Conservation (phyloP, 2,113 vertebrate species). For the Nansenia antarctica region DNA sequence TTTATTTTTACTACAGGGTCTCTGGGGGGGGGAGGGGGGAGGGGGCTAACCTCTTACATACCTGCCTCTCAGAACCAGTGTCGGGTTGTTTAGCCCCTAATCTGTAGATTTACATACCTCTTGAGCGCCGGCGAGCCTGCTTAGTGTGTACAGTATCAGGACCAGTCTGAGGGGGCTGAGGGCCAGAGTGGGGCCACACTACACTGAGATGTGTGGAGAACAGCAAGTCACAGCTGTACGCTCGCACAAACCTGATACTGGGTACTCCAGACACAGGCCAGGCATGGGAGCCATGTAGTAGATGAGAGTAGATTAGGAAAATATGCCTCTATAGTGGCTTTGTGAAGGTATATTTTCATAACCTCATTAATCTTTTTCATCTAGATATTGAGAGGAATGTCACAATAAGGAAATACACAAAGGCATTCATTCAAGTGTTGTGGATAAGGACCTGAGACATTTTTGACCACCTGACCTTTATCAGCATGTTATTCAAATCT, state of each 20-base stretch:
- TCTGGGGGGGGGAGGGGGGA: not conserved
- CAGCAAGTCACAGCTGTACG: not conserved
- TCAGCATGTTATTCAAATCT: too few species aligned
- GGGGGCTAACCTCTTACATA: constrained; percentile 3
- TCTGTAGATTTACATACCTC: not conserved
- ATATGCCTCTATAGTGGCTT: not conserved
- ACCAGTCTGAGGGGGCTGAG: not conserved
- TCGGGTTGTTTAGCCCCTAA: constrained; percentile 9
- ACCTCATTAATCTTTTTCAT: not conserved
- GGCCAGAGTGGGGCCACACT: not conserved
- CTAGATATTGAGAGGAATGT: not conserved
- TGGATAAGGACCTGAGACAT: too few species aligned
- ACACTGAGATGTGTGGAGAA: not conserved
- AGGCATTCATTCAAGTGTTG: too few species aligned
- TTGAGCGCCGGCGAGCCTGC: not conserved
- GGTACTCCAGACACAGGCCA: not conserved
- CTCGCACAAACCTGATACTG: not conserved
- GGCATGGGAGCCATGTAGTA: not conserved
- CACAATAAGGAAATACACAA: too few species aligned
- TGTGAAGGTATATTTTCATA: not conserved
- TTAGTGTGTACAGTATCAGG: not conserved
- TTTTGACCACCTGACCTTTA: too few species aligned
- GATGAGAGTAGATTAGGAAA: not conserved
- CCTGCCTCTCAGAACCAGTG: not conserved
- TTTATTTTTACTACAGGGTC: not conserved